A percentile compares a stretch with the other conserved stretches of the same genome.
Evolutionary conservation across 2,113 vertebrate species (phyloP).

Genomic region (Collichthys lucidus): DNA sequence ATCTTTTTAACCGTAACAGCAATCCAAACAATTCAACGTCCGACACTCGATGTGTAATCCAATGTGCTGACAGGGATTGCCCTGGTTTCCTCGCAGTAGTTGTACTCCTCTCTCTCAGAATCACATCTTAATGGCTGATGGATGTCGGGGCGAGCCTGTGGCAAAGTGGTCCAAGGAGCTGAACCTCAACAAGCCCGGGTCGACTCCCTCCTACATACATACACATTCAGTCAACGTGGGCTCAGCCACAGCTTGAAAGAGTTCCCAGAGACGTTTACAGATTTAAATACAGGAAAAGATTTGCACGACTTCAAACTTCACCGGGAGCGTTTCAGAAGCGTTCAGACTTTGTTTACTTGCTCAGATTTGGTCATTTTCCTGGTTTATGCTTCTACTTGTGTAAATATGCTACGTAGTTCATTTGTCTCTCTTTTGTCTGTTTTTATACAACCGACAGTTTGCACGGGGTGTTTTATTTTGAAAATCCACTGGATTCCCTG

Average conservation of each 20-base stretch:
- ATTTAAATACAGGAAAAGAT: not conserved
- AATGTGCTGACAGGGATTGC: not conserved
- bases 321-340: no score
- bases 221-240: not conserved
- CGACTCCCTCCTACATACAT: not conserved
- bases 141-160: not conserved
- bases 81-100: not conserved
- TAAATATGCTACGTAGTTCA: no score
- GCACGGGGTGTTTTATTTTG: no score
- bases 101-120: not conserved
- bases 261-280: not conserved
- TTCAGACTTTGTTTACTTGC: no score
- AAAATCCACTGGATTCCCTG: no score
- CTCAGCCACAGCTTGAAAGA: not conserved
- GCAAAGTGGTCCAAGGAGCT: not conserved
- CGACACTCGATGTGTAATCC: not conserved
- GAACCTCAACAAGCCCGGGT: not conserved
- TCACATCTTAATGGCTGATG: not conserved
- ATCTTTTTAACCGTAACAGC: slow-evolving; percentile 1
- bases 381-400: no score
- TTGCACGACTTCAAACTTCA: no score
- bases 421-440: no score
- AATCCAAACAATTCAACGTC: slow-evolving; percentile 2
- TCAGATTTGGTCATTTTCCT: no score
- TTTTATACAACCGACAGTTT: no score